Base-by-base conservation (phyloP, 2,113 vertebrate species). In the Lasiurus borealis region DNA sequence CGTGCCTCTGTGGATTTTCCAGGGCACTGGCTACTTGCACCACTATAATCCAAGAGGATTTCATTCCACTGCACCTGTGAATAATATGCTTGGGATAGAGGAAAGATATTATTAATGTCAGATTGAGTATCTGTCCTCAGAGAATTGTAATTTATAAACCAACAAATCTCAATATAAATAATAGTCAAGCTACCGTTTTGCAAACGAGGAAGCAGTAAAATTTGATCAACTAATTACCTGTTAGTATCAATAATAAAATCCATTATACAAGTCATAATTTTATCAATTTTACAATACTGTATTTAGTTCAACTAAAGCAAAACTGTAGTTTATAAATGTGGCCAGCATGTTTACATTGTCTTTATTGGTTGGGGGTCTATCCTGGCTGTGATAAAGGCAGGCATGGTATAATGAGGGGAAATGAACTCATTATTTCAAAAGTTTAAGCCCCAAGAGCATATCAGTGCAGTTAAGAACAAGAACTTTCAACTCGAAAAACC, bases 71-170 rank as follows among this genome's bases (percentile, higher is more conserved):
- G 48, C 15, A 87, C 54, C 40, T 64, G 23, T 94, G 73, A 87
- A 81, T 85, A 54, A 69, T 34, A 66, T 62, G 34, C 48, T 88
- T 25, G 9, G 1, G 10, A 81, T 3, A 81, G 5, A 89, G 31
- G 23, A 46, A 91, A 52, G n/a, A 36, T 66, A 46, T 29, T 69
- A 40, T 71, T 89, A 62, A 68, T 15, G 8, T 75, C 34, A 90
- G n/a, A 90, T 5, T n/a, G 62, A 76, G 73, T 62, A 71, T 88
- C 14, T 90, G 12, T 84, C 50, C 31, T 94, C 80, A 86, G 48
- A 91, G 54, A 97, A 90, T 46, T 48, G 52, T 4, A 54, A 75
- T 31, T 96, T 91, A 72, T 72, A 80, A 75, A 82, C 88, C 16
- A 92, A 71, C 11, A 76, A 73, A 68, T 76, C 27, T 84, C 62